phyloP scores from a whole-genome alignment of 1,140 invertebrate species.

The Brachionus plicatilis region DNA sequence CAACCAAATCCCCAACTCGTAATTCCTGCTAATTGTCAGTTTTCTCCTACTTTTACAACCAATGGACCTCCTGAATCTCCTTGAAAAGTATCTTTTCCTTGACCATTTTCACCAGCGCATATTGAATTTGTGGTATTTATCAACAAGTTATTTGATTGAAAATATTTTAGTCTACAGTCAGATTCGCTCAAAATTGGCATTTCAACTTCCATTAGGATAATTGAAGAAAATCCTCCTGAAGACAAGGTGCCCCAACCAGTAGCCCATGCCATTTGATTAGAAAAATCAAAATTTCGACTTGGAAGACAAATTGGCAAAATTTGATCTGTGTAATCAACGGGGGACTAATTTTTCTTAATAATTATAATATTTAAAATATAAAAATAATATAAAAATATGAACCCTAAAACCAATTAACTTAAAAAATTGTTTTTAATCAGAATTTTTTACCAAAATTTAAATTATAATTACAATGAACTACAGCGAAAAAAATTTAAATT shows the following conservation, averaged over 20 bases:
- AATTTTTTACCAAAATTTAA: too few relatives aligned
- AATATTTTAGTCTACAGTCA: constrained; percentile 10
- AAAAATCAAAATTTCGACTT: neutral
- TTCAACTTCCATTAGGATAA: constrained; percentile 15
- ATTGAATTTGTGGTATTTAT: neutral
- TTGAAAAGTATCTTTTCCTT: constrained; percentile 30
- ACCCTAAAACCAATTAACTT: too few relatives aligned
- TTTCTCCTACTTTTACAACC: neutral
- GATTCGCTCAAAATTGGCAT: constrained; percentile 21
- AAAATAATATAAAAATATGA: too few relatives aligned
- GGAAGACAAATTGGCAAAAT: constrained; percentile 23
- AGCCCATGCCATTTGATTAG: neutral
- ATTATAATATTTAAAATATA: too few relatives aligned
- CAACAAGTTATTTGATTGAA: neutral
- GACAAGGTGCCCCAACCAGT: constrained; percentile 20
- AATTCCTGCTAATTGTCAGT: constrained; percentile 13
- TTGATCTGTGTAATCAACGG: neutral
- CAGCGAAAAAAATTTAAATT: too few relatives aligned
- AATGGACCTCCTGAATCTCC: constrained; percentile 40
- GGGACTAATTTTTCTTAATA: too few relatives aligned
- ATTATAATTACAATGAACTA: too few relatives aligned
- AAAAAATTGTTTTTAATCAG: too few relatives aligned
- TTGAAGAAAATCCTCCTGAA: neutral
- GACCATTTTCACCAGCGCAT: constrained; percentile 22
- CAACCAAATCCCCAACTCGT: constrained; percentile 37